Conservation (phyloP, 2,888 invertebrate species). For the Plusia festucae region DNA sequence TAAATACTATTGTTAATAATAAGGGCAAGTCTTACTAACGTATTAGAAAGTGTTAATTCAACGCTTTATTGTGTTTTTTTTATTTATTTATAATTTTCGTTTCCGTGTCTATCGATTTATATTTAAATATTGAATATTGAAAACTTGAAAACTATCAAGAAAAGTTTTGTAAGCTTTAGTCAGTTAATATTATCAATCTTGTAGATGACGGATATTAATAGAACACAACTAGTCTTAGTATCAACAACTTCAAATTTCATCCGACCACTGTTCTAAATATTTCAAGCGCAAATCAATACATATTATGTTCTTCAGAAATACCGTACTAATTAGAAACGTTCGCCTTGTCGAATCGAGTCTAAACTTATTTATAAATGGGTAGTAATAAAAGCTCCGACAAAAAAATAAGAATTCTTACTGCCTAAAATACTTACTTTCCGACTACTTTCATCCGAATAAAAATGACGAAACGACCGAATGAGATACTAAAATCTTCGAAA, state of each 20-base stretch:
- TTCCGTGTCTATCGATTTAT: too few species aligned
- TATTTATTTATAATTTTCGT: too few species aligned
- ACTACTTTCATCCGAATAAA: too few species aligned
- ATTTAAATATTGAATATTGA: too few species aligned
- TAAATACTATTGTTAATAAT: too few species aligned
- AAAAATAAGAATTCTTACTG: too few species aligned
- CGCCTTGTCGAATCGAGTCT: slow-evolving; percentile 46
- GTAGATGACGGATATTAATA: slow-evolving; percentile 19
- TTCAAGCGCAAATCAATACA: slow-evolving; percentile 10
- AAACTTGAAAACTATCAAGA: too few species aligned
- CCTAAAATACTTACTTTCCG: too few species aligned
- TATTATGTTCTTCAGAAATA: slow-evolving; percentile 34
- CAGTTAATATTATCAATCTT: neutral
- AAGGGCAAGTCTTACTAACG: too few species aligned
- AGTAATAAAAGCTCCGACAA: too few species aligned
- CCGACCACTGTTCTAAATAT: slow-evolving; percentile 29
- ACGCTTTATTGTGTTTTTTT: neutral
- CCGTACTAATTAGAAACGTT: slow-evolving; percentile 48
- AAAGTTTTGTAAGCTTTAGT: neutral
- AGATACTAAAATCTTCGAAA: too few species aligned
- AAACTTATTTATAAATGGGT: slow-evolving; percentile 61
- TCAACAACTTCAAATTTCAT: slow-evolving; percentile 6
- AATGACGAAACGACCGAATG: too few species aligned
- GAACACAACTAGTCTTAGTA: slow-evolving; percentile 17
- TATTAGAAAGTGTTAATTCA: neutral